phyloP scores from a whole-genome alignment of 2,797 vertebrate species.

The Taeniopygia guttata region DNA sequence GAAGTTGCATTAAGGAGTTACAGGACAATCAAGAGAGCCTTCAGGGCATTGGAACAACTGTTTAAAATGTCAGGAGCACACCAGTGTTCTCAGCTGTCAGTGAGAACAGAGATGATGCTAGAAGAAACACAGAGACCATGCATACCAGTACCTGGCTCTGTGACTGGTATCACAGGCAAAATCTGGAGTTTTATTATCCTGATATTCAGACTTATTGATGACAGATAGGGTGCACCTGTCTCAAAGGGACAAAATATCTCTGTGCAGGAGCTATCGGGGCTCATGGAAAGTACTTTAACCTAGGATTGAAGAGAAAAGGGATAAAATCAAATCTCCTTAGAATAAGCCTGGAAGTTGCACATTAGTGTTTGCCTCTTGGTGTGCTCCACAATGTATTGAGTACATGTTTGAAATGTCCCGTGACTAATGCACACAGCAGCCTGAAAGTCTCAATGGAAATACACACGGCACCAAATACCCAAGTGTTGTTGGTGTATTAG shows the following conservation, averaged over 20 bases:
- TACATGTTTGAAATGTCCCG: background rate
- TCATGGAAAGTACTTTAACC: background rate
- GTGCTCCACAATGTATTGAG: background rate
- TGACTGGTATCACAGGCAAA: background rate
- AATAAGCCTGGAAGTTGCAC: fast-evolving
- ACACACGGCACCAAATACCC: fast-evolving
- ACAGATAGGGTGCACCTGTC: fast-evolving
- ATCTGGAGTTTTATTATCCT: background rate
- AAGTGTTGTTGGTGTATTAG: background rate
- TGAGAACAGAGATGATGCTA: background rate
- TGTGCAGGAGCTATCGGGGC: background rate
- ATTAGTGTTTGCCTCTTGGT: fast-evolving
- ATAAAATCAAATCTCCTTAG: background rate
- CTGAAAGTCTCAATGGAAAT: background rate
- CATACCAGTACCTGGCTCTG: background rate
- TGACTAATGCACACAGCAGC: background rate
- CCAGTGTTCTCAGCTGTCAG: background rate
- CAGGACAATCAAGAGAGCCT: background rate
- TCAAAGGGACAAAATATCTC: background rate
- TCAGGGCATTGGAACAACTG: background rate
- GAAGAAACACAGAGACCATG: background rate
- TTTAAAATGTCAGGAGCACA: background rate
- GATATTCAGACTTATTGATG: background rate
- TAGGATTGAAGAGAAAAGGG: background rate
- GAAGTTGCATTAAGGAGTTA: background rate